Evolutionary conservation across 1,140 invertebrate genomes (phyloP).

Genomic region (Drosophila athabasca): DNA sequence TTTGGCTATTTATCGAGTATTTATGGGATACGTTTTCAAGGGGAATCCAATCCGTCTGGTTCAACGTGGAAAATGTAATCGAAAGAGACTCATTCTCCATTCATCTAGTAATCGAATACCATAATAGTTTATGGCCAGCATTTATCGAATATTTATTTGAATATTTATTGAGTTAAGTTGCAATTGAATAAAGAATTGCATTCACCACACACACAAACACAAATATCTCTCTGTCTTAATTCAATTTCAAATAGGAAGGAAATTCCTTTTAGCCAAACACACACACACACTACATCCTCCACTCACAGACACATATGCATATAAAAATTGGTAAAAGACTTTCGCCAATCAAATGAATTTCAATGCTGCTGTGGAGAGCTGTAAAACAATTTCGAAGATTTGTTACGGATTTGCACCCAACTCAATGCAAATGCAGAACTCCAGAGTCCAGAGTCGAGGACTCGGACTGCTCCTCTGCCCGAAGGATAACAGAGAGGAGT

Average conservation of each 20-base stretch:
- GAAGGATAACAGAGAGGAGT: neutral
- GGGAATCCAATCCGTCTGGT: too few species aligned
- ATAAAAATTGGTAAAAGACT: constrained; percentile 57
- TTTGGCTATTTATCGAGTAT: constrained; percentile 1
- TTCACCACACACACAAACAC: neutral
- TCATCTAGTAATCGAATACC: constrained; percentile 12
- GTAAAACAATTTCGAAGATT: constrained; percentile 73
- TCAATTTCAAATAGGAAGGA: constrained; percentile 44
- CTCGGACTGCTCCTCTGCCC: neutral
- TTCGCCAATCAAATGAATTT: constrained; percentile 67
- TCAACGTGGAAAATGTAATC: neutral
- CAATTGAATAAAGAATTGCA: constrained; percentile 29
- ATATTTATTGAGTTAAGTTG: constrained; percentile 10
- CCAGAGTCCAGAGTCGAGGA: constrained; percentile 14
- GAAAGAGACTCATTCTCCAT: neutral
- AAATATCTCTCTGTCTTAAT: constrained; percentile 32
- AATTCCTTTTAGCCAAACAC: constrained; percentile 36
- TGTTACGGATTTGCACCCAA: constrained; percentile 73
- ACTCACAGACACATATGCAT: constrained; percentile 24
- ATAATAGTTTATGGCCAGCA: constrained; percentile 9
- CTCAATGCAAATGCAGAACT: constrained; percentile 43
- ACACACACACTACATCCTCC: constrained; percentile 1
- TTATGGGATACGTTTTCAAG: too few species aligned
- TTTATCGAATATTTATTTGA: constrained; percentile 9
- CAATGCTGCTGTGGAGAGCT: constrained; percentile 41